phyloP scores from a whole-genome alignment of 2,113 vertebrate genomes.

The Todiramphus chloris region DNA sequence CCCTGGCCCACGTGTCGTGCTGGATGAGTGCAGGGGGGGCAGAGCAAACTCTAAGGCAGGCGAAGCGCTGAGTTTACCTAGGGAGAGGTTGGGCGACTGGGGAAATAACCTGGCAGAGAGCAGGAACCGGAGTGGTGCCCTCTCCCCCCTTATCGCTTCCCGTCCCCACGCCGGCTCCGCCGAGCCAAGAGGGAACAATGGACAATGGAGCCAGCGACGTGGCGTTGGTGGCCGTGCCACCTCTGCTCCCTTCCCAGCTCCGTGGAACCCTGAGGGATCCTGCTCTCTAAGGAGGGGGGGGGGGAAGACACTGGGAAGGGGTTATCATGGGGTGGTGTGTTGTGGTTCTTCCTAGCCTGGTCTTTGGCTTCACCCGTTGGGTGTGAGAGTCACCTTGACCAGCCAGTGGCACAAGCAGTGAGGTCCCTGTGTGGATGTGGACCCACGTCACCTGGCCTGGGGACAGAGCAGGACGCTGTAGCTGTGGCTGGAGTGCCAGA shows the following conservation, averaged over 20 bases:
- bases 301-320: too few relatives aligned
- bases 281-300: accelerated
- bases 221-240: not conserved
- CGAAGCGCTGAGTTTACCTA: conserved; percentile 36
- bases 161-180: accelerated
- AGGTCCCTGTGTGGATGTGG: not conserved
- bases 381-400: not conserved
- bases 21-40: not conserved
- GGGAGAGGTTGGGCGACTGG: not conserved
- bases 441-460: not conserved
- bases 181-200: conserved; percentile 28
- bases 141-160: conserved; percentile 12
- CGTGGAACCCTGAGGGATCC: accelerated
- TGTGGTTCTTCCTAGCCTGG: not conserved
- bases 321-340: accelerated
- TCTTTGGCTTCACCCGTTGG: not conserved
- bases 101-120: not conserved
- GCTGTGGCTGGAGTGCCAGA: accelerated
- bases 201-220: not conserved
- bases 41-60: conserved; percentile 22
- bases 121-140: not conserved
- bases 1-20: not conserved
- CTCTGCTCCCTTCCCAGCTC: not conserved
- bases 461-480: not conserved
- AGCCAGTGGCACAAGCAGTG: accelerated